Conservation (phyloP, 1,140 invertebrate species). For the Drosophila pachea region DNA sequence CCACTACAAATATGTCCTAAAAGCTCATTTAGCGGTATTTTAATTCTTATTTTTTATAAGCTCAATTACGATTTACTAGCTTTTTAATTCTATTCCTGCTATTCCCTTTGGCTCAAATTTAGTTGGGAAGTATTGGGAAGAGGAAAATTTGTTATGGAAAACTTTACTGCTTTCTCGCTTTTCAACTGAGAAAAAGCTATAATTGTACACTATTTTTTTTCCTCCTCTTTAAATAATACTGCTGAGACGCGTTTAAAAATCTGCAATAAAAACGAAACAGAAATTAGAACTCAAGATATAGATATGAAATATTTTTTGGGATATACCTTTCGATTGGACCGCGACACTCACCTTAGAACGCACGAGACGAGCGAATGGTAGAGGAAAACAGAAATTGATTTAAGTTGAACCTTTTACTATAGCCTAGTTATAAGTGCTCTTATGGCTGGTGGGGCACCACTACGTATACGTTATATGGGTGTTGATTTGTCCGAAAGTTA, state of each 20-base stretch:
- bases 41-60: too few relatives aligned
- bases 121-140: not conserved
- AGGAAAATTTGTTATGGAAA: not conserved
- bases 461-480: constrained; percentile 27
- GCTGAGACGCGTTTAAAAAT: constrained; percentile 45
- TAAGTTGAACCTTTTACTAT: constrained; percentile 32
- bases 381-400: constrained; percentile 23
- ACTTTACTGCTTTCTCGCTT: constrained; percentile 44
- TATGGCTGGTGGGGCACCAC: constrained; percentile 14
- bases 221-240: constrained; percentile 60
- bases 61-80: too few relatives aligned
- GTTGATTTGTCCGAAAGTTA: constrained; percentile 40
- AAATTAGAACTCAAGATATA: not conserved
- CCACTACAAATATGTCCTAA: not conserved
- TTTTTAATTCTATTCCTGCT: too few relatives aligned
- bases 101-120: not conserved
- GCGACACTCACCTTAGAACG: constrained; percentile 30
- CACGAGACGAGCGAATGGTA: constrained; percentile 23
- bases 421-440: constrained; percentile 56
- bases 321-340: not conserved
- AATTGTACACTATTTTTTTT: constrained; percentile 15
- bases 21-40: too few relatives aligned
- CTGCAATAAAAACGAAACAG: constrained; percentile 30
- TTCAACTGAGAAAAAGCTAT: constrained; percentile 21
- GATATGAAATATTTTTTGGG: not conserved